Evolutionary conservation across 2,113 vertebrate species (phyloP).

Genomic region (Apus apus): DNA sequence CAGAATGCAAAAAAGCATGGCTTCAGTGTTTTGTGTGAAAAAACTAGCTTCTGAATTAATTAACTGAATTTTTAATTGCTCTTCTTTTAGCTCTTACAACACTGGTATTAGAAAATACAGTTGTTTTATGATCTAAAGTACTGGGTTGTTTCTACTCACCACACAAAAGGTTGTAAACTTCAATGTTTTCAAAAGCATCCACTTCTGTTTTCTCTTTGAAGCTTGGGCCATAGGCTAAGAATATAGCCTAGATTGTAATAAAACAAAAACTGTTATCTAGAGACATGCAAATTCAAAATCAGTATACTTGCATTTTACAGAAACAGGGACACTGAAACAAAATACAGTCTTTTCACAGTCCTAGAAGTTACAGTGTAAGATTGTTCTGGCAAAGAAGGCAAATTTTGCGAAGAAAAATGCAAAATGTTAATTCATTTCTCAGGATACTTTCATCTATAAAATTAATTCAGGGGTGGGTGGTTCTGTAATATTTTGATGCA

Average conservation of each 20-base stretch:
- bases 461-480: rapidly evolving
- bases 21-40: background rate
- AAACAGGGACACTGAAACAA: background rate
- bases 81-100: background rate
- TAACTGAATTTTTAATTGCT: background rate
- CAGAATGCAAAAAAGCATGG: background rate
- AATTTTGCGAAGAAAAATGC: background rate
- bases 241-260: conserved; percentile 83
- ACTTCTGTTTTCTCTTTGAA: conserved; percentile 83
- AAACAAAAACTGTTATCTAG: background rate
- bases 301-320: background rate
- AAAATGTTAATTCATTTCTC: background rate
- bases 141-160: conserved; percentile 80
- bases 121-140: background rate
- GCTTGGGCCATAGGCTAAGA: conserved; percentile 88
- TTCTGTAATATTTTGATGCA: background rate
- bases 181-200: conserved; percentile 93
- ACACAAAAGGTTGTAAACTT: conserved; percentile 96
- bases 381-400: background rate
- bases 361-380: background rate
- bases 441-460: background rate
- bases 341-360: background rate
- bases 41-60: background rate
- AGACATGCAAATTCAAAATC: background rate
- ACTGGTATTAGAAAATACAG: background rate